Evolutionary conservation across 30 jellyfish, hydroid and myxozoan genomes (phyloP).

Genomic region (Hydractinia echinata): DNA sequence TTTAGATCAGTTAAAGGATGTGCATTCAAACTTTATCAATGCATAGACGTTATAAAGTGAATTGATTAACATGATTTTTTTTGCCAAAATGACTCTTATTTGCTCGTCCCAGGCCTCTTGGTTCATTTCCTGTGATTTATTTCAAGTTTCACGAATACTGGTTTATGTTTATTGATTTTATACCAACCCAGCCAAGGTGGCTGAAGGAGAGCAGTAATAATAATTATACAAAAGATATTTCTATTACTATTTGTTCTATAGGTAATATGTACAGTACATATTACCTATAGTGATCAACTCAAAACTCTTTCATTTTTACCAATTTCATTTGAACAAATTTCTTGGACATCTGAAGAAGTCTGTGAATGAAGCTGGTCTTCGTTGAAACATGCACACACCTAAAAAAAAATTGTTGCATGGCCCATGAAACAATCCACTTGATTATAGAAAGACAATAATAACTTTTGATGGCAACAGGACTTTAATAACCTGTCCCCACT

Average conservation of each 20-base stretch:
- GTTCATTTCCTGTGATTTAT: too few species aligned
- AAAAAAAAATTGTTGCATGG: not conserved
- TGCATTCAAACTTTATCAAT: too few species aligned
- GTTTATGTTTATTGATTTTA: too few species aligned
- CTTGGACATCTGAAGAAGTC: not conserved
- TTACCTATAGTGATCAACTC: not conserved
- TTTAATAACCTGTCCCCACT: not conserved
- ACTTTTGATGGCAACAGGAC: not conserved
- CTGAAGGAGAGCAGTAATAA: too few species aligned
- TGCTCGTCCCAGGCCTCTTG: not conserved
- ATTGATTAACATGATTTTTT: not conserved
- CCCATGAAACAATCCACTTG: not conserved
- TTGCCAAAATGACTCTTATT: not conserved
- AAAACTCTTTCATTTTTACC: not conserved
- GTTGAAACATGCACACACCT: conserved; percentile 18
- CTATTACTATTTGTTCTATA: too few species aligned
- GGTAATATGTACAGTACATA: not conserved
- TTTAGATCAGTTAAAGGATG: too few species aligned
- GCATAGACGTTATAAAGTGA: too few species aligned
- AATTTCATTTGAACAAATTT: not conserved
- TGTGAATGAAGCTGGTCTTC: not conserved
- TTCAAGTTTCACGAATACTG: too few species aligned
- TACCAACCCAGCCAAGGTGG: too few species aligned
- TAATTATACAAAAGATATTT: too few species aligned
- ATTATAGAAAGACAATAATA: not conserved